Evolutionary conservation across 2,113 vertebrate species (phyloP), one percentile per base, ranked within the genome.

Genomic region (Salvelinus namaycush): DNA sequence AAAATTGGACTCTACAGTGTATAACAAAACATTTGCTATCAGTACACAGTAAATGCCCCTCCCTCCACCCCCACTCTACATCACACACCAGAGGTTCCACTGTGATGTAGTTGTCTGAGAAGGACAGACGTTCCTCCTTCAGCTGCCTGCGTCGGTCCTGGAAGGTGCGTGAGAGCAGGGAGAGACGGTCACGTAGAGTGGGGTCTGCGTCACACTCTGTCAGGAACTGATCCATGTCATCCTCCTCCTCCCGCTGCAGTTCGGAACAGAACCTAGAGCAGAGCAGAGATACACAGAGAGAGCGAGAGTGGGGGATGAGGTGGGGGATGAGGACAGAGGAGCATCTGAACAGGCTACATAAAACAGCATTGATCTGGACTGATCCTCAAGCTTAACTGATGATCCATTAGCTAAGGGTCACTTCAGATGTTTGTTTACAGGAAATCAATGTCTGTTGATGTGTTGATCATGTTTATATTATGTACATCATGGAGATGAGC

Each of bases 61-160:
- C 70, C 70, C 70, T 5, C 44, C 9, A 44, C 39, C 39, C 11
- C 20, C 49, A 22, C 4, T n/a, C 4, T 22, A 12, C 31, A 7
- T 12, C 3, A 18, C 91, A 90, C 85, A 97, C 96, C 95, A 88
- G 77, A 0, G 94, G 95, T 54, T 95, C 91, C 5, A 96, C 22
- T 0, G 79, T 87, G 77, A 96, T 93, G 79, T 94, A 51, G 7
- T 81, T 79, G 54, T 84, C 54, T 1, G 82, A 81, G 77, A 94
- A 89, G 31, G 92, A 77, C 87, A 93, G 85, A 31, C 31, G 49
- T 6, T 94, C 88, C 70, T 68, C 81, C 68, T 74, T 85, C 22
- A 92, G 81, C 68, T 81, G 87, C 1, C 64, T 82, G n/a, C 88
- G 86, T 34, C 77, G 76, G 8, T 93, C 91, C 80, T 92, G 87